phyloP scores from a whole-genome alignment of 2,113 vertebrate genomes.

The Aphelocoma coerulescens region DNA sequence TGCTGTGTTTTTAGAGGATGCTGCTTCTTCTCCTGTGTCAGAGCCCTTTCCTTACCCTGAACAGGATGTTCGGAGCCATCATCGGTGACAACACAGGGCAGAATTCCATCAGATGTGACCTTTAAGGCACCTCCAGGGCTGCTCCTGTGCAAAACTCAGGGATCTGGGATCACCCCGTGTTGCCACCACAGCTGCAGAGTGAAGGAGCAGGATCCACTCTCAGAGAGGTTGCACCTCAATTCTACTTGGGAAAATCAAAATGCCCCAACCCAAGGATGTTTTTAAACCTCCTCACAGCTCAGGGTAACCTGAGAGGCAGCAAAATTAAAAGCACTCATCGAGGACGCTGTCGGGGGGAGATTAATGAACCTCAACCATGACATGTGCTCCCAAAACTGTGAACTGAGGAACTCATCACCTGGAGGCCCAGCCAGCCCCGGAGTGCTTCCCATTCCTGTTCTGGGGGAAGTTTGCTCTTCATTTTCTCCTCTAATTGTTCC shows the following conservation, averaged over 20 bases:
- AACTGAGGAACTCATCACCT: constrained; percentile 6
- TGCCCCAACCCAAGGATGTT: not conserved
- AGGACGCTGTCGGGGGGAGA: not conserved
- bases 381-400: constrained; percentile 12
- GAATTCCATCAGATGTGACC: not conserved
- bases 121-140: not conserved
- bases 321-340: constrained; percentile 18
- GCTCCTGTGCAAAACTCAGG: not conserved
- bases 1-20: not conserved
- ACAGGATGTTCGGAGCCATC: accelerated
- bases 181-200: not conserved
- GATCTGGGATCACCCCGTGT: not conserved
- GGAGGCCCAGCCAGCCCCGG: accelerated
- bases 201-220: not conserved
- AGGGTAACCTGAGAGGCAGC: not conserved
- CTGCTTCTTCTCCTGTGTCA: not conserved
- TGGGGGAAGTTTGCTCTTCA: not conserved
- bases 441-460: not conserved
- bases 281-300: not conserved
- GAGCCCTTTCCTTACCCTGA: not conserved
- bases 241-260: not conserved
- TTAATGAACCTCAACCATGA: not conserved
- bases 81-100: accelerated
- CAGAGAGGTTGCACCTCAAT: accelerated
- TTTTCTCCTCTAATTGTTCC: not conserved